phyloP scores from a whole-genome alignment of 2,113 vertebrate species.

The Poeciliopsis retropinna region DNA sequence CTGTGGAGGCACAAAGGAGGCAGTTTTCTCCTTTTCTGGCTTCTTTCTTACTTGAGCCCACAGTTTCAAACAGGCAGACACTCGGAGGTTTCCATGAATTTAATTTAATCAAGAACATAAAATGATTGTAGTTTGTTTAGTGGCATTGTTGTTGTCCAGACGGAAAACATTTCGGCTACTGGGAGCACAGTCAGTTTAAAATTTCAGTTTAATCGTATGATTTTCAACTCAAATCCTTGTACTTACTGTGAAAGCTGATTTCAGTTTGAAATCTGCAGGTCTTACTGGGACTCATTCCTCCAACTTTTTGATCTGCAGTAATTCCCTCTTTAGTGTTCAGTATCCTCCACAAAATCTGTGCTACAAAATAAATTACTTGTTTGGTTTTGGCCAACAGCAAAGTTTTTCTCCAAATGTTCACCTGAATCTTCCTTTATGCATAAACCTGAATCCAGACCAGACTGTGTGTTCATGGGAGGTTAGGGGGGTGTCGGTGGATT shows the following conservation, averaged over 20 bases:
- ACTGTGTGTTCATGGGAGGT: constrained; percentile 21
- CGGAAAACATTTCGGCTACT: background rate
- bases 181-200: constrained; percentile 12
- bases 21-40: constrained; percentile 49
- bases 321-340: background rate
- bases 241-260: constrained; percentile 55
- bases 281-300: background rate
- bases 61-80: constrained; percentile 24
- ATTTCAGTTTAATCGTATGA: constrained; percentile 23
- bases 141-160: background rate
- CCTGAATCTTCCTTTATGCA: background rate
- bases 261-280: constrained; percentile 9
- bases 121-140: background rate
- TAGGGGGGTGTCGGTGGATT: constrained; percentile 28
- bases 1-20: constrained; percentile 55
- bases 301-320: background rate
- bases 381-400: background rate
- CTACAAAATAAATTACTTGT: background rate
- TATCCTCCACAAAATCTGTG: background rate
- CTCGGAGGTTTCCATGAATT: constrained; percentile 11
- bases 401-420: background rate
- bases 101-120: constrained; percentile 13
- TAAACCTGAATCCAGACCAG: constrained; percentile 2
- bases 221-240: constrained; percentile 51
- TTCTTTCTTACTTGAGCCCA: constrained; percentile 51